Evolutionary conservation across 2,113 vertebrate species (phyloP).

Genomic region (Plotosus lineatus): DNA sequence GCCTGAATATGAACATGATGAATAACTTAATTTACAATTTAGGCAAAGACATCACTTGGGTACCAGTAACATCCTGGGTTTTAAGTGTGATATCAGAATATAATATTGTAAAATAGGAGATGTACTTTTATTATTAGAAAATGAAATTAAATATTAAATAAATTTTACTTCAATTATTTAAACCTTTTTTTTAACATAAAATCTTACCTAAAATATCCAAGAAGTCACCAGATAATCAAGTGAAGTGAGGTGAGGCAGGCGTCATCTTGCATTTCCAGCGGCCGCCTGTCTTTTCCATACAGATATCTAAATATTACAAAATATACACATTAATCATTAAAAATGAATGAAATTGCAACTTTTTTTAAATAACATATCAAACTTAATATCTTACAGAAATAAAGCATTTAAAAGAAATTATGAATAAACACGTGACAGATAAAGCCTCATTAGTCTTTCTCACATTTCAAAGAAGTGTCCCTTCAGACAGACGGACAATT

Average conservation of each 20-base stretch:
- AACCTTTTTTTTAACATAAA: too few species aligned
- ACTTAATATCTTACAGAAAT: not conserved
- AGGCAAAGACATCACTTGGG: not conserved
- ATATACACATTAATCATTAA: conserved; percentile 5
- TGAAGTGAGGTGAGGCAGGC: not conserved
- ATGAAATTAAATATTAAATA: not conserved
- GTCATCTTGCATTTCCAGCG: not conserved
- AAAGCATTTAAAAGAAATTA: not conserved
- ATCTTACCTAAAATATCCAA: not conserved
- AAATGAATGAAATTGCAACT: not conserved
- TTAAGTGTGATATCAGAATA: not conserved
- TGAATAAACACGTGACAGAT: conserved; percentile 33
- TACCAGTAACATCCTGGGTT: not conserved
- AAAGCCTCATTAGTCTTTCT: conserved; percentile 44
- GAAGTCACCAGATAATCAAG: not conserved
- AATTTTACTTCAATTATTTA: not conserved
- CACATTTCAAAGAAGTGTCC: conserved; percentile 44
- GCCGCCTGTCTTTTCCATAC: not conserved
- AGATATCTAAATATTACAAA: conserved; percentile 16
- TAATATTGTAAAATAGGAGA: not conserved
- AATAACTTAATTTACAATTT: not conserved
- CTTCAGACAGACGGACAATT: conserved; percentile 57
- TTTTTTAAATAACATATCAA: not conserved
- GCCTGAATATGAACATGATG: not conserved
- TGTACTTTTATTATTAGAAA: not conserved